Percentiles rank a stretch among this genome's conserved stretches.
Conservation (phyloP, 2,113 vertebrate species). For the Gadus chalcogrammus region DNA sequence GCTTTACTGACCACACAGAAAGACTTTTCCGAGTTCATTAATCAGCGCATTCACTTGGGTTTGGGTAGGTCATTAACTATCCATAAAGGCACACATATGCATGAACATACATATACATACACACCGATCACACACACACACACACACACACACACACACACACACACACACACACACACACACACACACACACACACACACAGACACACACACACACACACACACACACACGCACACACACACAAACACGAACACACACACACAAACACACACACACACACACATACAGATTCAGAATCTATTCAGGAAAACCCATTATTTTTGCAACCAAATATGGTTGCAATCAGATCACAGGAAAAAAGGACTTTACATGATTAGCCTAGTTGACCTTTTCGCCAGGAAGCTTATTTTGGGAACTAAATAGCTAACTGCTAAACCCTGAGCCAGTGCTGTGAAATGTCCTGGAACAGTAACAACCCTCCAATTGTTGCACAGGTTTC, state of each 20-base stretch:
- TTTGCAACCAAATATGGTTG: constrained; percentile 39
- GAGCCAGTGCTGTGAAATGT: not conserved
- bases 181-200: no score
- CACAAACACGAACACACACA: no score
- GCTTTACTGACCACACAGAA: constrained; percentile 40
- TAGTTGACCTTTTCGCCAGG: constrained; percentile 4
- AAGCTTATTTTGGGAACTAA: constrained; percentile 14
- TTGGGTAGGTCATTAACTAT: constrained; percentile 51
- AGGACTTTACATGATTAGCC: constrained; percentile 28
- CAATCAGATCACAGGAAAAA: constrained; percentile 33
- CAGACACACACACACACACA: no score
- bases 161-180: no score
- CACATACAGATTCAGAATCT: no score
- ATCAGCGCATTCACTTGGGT: constrained; percentile 41
- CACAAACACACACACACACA: no score
- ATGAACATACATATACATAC: not conserved
- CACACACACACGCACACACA: no score
- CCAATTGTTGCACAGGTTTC: constrained; percentile 24
- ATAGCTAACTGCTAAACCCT: not conserved
- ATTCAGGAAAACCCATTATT: no score
- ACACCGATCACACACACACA: not conserved
- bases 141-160: no score
- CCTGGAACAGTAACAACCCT: not conserved
- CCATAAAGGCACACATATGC: constrained; percentile 12
- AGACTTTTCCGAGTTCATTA: constrained; percentile 35